A percentile compares a stretch with the other conserved stretches of the same genome.
These are phyloP conservation scores for Habrosyne pyritoides DNA, from an alignment of 2,888 invertebrate genomes.

Conservation along the genomic window DNA sequence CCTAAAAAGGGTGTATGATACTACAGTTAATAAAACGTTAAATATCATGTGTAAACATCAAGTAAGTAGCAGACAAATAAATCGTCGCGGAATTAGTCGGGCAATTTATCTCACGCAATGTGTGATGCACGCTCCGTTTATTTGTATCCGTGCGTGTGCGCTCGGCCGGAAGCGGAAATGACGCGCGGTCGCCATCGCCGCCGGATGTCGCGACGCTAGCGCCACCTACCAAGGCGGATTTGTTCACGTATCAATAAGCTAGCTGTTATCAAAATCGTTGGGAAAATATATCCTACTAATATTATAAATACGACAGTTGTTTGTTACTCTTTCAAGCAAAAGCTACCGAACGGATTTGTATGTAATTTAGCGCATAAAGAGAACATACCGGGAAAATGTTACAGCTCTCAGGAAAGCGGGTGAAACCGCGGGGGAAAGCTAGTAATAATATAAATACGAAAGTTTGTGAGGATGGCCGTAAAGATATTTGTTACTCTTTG, in stretches of 20 bases:
- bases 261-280: not conserved
- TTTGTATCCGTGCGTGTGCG: constrained; percentile 44
- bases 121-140: constrained; percentile 69
- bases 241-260: constrained; percentile 21
- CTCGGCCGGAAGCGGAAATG: constrained; percentile 62
- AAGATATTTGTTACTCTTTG: no score
- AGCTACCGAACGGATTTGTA: no score
- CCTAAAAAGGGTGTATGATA: not conserved
- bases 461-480: no score
- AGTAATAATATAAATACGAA: no score
- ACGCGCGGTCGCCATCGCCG: constrained; percentile 56
- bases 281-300: not conserved
- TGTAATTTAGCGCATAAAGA: no score
- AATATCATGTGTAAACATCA: not conserved
- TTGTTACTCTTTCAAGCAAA: no score
- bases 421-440: no score
- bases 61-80: constrained; percentile 46
- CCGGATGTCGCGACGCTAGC: constrained; percentile 68
- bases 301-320: no score
- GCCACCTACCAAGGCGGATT: constrained; percentile 25
- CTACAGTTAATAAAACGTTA: not conserved
- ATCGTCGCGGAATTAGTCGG: constrained; percentile 62
- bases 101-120: constrained; percentile 73
- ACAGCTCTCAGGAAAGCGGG: no score
- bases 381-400: no score